A percentile compares a stretch with the other conserved stretches of the same genome.
Conservation (phyloP, 2,113 vertebrate genomes). For the Montifringilla adamsi region DNA sequence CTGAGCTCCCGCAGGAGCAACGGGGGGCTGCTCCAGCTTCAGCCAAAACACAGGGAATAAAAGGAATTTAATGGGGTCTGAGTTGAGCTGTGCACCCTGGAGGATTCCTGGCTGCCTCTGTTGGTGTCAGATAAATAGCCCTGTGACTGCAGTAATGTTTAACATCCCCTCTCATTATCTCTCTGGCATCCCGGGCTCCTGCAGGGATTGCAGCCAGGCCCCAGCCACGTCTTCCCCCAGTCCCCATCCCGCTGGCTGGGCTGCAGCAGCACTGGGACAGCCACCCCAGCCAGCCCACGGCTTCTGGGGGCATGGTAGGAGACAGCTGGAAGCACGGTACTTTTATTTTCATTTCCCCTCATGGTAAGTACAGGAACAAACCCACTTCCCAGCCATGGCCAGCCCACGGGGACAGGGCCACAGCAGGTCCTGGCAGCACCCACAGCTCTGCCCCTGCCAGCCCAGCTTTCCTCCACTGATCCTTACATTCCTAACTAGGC, state of each 20-base stretch:
- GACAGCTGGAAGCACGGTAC: fast-evolving
- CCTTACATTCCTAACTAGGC: not conserved
- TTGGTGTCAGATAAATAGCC: slow-evolving; percentile 45
- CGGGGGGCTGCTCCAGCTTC: not conserved
- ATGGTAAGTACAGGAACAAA: fast-evolving
- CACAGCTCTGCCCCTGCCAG: fast-evolving
- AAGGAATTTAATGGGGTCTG: slow-evolving; percentile 35
- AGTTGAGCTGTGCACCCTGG: slow-evolving; percentile 31
- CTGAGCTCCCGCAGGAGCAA: not conserved
- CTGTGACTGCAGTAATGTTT: slow-evolving; percentile 53
- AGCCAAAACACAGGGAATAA: slow-evolving; percentile 29
- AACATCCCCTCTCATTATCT: slow-evolving; percentile 67
- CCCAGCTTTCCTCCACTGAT: not conserved
- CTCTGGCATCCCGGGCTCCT: slow-evolving; percentile 54
- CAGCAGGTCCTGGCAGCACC: not conserved
- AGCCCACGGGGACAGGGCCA: fast-evolving
- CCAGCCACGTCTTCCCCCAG: not conserved
- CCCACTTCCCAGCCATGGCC: fast-evolving
- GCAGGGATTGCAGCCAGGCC: slow-evolving; percentile 44
- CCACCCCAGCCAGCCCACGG: not conserved
- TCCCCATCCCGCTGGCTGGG: not conserved
- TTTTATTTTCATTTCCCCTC: not conserved
- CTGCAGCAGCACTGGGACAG: not conserved
- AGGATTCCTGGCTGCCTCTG: slow-evolving; percentile 58
- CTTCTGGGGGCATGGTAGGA: fast-evolving